These are phyloP conservation scores for Hyles vespertilio DNA, from an alignment of 1,140 invertebrate species.

Conservation along the genomic window DNA sequence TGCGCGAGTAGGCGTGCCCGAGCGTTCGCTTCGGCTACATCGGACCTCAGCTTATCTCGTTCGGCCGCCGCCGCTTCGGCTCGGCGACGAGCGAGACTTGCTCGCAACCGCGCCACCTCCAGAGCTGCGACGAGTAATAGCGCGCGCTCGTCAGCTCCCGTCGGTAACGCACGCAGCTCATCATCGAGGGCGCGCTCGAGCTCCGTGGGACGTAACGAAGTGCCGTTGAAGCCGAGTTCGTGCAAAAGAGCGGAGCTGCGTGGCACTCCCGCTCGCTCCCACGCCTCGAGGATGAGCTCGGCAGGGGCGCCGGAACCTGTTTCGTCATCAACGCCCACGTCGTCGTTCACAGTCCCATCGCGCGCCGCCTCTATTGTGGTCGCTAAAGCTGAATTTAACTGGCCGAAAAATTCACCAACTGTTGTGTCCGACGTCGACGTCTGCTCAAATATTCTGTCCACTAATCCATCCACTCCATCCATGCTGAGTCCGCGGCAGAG, in stretches of 20 bases:
- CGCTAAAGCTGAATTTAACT: constrained; percentile 45
- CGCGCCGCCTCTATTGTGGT: constrained; percentile 42
- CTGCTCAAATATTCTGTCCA: constrained; percentile 50
- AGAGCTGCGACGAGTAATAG: constrained; percentile 50
- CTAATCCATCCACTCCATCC: constrained; percentile 49
- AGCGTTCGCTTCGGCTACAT: constrained; percentile 88
- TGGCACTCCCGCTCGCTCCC: constrained; percentile 82
- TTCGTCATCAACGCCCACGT: constrained; percentile 18
- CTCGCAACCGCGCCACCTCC: constrained; percentile 44
- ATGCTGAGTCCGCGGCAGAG: constrained; percentile 52
- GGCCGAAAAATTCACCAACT: constrained; percentile 61
- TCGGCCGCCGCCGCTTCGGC: constrained; percentile 47
- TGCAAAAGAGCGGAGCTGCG: constrained; percentile 79
- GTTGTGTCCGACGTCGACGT: constrained; percentile 37
- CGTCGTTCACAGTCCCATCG: background rate
- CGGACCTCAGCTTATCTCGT: constrained; percentile 86
- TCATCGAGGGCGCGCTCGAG: constrained; percentile 85
- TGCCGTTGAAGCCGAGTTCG: constrained; percentile 81
- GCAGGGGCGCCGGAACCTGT: constrained; percentile 46
- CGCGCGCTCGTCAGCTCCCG: constrained; percentile 33
- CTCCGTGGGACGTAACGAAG: constrained; percentile 81
- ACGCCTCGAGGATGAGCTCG: constrained; percentile 81
- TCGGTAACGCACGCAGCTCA: constrained; percentile 78
- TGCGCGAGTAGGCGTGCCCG: constrained; percentile 86
- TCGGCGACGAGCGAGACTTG: constrained; percentile 30